Conservation (phyloP, 2,797 vertebrate species). For the Anolis apletophallus region DNA sequence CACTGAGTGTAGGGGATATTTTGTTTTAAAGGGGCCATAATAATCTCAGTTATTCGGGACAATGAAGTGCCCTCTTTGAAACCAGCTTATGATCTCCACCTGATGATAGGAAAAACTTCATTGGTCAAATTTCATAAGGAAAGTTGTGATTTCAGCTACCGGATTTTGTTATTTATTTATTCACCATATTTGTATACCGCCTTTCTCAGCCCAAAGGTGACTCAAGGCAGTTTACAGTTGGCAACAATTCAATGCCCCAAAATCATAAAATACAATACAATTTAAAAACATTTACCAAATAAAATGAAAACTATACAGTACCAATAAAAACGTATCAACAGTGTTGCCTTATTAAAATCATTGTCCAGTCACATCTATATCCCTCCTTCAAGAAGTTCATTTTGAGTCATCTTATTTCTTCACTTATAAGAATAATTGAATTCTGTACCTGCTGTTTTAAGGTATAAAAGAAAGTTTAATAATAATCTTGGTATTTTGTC, state of each 20-base stretch:
- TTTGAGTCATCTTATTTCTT: background rate
- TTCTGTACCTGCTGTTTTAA: background rate
- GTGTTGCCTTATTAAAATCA: too few species aligned
- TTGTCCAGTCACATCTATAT: too few species aligned
- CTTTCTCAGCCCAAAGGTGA: too few species aligned
- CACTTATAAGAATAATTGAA: background rate
- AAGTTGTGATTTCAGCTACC: background rate
- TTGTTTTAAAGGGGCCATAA: background rate
- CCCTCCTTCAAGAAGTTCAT: background rate
- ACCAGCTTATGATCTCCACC: background rate
- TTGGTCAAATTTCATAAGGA: fast-evolving
- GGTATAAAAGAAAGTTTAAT: background rate
- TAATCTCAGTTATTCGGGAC: background rate
- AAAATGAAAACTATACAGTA: too few species aligned
- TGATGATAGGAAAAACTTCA: background rate
- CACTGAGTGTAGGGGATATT: background rate
- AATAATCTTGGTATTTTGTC: background rate
- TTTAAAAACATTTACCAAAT: too few species aligned
- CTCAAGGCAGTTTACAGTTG: too few species aligned
- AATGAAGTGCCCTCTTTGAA: background rate
- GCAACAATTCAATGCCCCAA: too few species aligned
- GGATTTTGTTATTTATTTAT: constrained; percentile 15
- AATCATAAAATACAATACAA: too few species aligned
- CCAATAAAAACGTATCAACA: too few species aligned
- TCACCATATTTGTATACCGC: too few species aligned